These are phyloP conservation scores for Miniopterus natalensis DNA, from an alignment of 2,113 vertebrate genomes.

Conservation along the genomic window DNA sequence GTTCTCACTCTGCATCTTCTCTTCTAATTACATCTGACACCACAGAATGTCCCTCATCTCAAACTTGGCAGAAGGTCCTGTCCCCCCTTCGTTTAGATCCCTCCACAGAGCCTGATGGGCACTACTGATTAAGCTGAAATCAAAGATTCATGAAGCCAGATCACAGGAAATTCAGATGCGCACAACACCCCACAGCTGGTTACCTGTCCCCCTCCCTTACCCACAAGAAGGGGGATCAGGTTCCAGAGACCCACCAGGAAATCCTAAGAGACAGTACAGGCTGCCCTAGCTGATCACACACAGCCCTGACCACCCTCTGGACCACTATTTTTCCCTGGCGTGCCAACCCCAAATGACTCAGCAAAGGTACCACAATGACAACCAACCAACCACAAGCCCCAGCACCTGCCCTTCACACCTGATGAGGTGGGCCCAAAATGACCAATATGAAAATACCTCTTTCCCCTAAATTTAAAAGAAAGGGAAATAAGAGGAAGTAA, in stretches of 20 bases:
- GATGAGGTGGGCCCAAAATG: background rate
- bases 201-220: background rate
- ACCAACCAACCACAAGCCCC: background rate
- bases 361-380: background rate
- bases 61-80: background rate
- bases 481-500: background rate
- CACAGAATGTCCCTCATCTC: constrained; percentile 8
- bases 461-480: background rate
- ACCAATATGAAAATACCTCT: background rate
- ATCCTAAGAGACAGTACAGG: background rate
- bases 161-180: background rate
- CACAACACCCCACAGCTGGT: background rate
- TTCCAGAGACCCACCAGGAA: background rate
- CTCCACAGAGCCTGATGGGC: background rate
- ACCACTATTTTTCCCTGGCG: background rate
- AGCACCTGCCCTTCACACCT: background rate
- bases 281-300: background rate
- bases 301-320: background rate
- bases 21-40: background rate
- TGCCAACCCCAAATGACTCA: constrained; percentile 11
- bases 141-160: background rate
- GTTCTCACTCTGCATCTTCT: constrained; percentile 12
- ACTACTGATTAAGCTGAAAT: background rate
- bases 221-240: background rate
- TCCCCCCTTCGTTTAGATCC: background rate